Conservation (phyloP, 2,113 vertebrate genomes). For the Aythya baeri region DNA sequence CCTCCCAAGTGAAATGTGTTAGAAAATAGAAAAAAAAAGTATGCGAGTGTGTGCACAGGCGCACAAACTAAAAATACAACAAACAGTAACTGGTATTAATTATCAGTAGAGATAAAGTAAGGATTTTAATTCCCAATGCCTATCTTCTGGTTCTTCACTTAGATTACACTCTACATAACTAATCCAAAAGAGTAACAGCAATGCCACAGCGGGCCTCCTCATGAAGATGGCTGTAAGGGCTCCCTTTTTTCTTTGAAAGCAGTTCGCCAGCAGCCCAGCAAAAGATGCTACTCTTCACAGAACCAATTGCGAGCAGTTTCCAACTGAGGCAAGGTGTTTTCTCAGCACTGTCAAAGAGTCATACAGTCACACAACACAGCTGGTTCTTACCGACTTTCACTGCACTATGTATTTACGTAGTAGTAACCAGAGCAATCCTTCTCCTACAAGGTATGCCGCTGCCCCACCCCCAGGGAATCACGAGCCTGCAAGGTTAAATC, state of each 20-base stretch:
- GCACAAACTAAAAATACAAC: background rate
- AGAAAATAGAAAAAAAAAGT: background rate
- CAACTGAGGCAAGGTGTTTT: background rate
- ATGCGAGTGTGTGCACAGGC: too few relatives aligned
- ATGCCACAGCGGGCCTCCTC: background rate
- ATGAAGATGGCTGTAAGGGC: background rate
- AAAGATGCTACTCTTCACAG: background rate
- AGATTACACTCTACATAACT: background rate
- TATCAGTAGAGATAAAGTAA: background rate
- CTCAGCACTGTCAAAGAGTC: background rate
- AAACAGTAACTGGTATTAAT: background rate
- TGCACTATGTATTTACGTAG: background rate
- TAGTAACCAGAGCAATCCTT: background rate
- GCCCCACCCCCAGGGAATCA: background rate
- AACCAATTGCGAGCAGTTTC: background rate
- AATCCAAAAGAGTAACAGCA: background rate
- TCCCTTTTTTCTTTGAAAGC: background rate
- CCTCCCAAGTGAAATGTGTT: background rate
- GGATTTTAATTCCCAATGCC: background rate
- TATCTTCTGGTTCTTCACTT: background rate
- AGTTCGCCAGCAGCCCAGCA: background rate
- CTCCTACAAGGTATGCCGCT: background rate
- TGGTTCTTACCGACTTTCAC: slow-evolving; percentile 18
- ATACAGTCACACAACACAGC: background rate
- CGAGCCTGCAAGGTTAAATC: background rate